Percentiles rank a stretch among this genome's conserved stretches.
These are phyloP conservation scores for Salminus brasiliensis DNA, from an alignment of 2,113 vertebrate species.

Conservation along the genomic window DNA sequence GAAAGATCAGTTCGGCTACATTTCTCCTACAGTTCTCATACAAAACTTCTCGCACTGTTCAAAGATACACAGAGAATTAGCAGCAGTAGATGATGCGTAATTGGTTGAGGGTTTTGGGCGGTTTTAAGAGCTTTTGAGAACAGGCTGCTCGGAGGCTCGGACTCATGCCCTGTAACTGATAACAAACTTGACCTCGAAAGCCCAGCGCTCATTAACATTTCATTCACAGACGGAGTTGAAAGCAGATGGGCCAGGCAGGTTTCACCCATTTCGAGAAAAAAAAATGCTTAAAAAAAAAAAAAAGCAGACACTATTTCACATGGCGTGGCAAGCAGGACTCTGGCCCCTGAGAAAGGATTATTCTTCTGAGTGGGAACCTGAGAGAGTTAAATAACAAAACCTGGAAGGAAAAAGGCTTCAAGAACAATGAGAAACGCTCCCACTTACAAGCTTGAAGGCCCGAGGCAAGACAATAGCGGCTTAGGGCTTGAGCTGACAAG, in stretches of 20 bases:
- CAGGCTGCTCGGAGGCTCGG: slow-evolving; percentile 9
- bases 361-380: slow-evolving; percentile 3
- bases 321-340: neutral
- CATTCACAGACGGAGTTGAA: slow-evolving; percentile 2
- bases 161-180: slow-evolving; percentile 17
- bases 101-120: neutral
- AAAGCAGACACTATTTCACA: neutral
- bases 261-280: neutral
- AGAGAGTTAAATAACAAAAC: slow-evolving; percentile 27
- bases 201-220: slow-evolving; percentile 24
- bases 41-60: neutral
- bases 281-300: neutral
- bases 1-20: too few relatives aligned
- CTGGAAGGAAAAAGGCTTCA: slow-evolving; percentile 47
- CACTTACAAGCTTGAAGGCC: neutral
- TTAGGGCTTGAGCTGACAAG: neutral
- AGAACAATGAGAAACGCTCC: slow-evolving; percentile 11
- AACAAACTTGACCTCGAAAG: slow-evolving; percentile 30
- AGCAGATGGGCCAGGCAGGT: neutral
- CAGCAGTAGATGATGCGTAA: neutral
- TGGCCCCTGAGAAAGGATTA: neutral
- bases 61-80: neutral
- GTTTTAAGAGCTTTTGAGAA: neutral
- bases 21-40: neutral
- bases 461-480: slow-evolving; percentile 15